These are phyloP conservation scores for Nemotelus pantherinus DNA, from an alignment of 2,888 invertebrate species.

Conservation along the genomic window DNA sequence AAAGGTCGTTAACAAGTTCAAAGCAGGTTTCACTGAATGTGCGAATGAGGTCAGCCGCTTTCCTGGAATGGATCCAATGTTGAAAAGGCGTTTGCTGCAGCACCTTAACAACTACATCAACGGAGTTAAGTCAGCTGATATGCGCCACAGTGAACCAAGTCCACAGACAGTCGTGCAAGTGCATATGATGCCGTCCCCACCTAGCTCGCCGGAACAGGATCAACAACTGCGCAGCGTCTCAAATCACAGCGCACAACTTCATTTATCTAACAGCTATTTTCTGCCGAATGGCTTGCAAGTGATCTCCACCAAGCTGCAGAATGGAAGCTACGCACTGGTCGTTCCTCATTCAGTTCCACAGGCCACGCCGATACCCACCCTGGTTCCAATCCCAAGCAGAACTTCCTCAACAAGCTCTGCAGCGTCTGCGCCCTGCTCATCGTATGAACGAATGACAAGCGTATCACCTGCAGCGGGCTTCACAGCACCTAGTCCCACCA, in stretches of 20 bases:
- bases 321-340: slow-evolving; percentile 84
- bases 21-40: slow-evolving; percentile 88
- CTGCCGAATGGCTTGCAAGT: slow-evolving; percentile 79
- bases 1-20: slow-evolving; percentile 83
- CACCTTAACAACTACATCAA: slow-evolving; percentile 79
- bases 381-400: slow-evolving; percentile 79
- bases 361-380: slow-evolving; percentile 70
- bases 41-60: slow-evolving; percentile 83
- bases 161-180: slow-evolving; percentile 64
- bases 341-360: slow-evolving; percentile 73
- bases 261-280: slow-evolving; percentile 68
- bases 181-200: slow-evolving; percentile 69
- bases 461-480: slow-evolving; percentile 67
- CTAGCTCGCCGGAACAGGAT: slow-evolving; percentile 62
- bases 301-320: slow-evolving; percentile 82
- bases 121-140: slow-evolving; percentile 63
- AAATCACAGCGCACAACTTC: slow-evolving; percentile 60
- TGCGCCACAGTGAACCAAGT: slow-evolving; percentile 47
- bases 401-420: slow-evolving; percentile 78
- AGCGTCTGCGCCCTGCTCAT: slow-evolving; percentile 69
- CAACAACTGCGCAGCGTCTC: slow-evolving; percentile 53
- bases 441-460: slow-evolving; percentile 63
- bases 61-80: slow-evolving; percentile 77
- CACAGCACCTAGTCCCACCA: slow-evolving; percentile 68
- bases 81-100: slow-evolving; percentile 77